Evolutionary conservation across 2,113 vertebrate species (phyloP).

Genomic region (Nothobranchius furzeri): DNA sequence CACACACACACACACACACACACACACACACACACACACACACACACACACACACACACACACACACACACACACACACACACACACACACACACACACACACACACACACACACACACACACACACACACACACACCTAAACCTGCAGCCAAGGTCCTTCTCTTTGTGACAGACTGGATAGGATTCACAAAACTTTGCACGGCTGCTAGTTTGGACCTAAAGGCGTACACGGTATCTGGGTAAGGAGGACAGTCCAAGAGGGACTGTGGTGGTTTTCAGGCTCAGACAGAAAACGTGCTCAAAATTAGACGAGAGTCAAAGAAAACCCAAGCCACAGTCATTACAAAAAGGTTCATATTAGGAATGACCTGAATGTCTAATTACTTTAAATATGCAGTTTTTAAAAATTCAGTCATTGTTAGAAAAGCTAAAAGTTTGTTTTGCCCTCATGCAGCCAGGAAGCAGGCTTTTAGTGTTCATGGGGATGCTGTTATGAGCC

Average conservation of each 20-base stretch:
- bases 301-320: conserved; percentile 23
- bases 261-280: conserved; percentile 24
- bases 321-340: background rate
- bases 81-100: no score
- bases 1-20: no score
- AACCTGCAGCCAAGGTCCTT: no score
- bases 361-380: no score
- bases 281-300: conserved; percentile 2
- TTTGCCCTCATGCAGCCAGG: background rate
- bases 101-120: no score
- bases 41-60: no score
- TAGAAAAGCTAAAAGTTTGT: background rate
- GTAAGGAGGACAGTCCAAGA: conserved; percentile 43
- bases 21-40: no score
- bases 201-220: background rate
- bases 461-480: conserved; percentile 2
- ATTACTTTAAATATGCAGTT: no score
- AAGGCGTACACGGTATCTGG: conserved; percentile 16
- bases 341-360: background rate
- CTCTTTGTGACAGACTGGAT: background rate
- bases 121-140: no score
- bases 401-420: background rate
- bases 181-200: background rate
- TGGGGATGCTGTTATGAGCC: conserved; percentile 12
- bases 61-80: no score